Percentiles rank a stretch among this genome's conserved stretches.
These are phyloP conservation scores for Chymomyza costata DNA, from an alignment of 1,140 invertebrate genomes.

Conservation along the genomic window DNA sequence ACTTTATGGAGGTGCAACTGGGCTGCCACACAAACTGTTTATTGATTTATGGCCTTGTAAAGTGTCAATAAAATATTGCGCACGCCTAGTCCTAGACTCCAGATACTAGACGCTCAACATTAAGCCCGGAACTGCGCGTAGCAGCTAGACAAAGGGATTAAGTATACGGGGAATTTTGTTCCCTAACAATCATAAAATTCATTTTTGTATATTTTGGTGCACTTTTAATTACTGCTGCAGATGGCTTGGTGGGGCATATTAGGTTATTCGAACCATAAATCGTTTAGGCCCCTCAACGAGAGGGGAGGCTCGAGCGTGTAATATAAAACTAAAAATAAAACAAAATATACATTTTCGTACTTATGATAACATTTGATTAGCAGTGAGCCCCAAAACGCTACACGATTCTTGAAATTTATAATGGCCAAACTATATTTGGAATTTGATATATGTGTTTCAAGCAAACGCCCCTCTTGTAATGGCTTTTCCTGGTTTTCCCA, in stretches of 20 bases:
- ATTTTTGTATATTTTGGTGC: constrained; percentile 57
- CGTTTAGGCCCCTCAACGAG: too few species aligned
- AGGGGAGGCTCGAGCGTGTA: constrained; percentile 23
- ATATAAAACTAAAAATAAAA: constrained; percentile 6
- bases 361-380: constrained; percentile 44
- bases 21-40: constrained; percentile 59
- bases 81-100: too few species aligned
- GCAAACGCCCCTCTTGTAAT: constrained; percentile 39
- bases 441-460: constrained; percentile 35
- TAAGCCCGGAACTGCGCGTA: constrained; percentile 18
- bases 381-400: constrained; percentile 1
- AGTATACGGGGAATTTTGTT: constrained; percentile 5
- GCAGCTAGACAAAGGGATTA: too few species aligned
- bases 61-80: constrained; percentile 60
- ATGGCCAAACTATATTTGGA: constrained; percentile 34
- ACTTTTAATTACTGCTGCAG: constrained; percentile 42
- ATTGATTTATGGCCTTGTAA: constrained; percentile 68
- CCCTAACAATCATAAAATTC: constrained; percentile 40
- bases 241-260: not conserved
- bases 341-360: constrained; percentile 5
- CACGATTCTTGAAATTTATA: too few species aligned
- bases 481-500: too few species aligned
- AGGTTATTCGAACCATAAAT: constrained; percentile 41
- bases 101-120: too few species aligned
- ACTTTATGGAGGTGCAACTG: constrained; percentile 52